Base-by-base conservation (phyloP, 1,140 invertebrate species). In the Helicorthomorpha holstii region DNA sequence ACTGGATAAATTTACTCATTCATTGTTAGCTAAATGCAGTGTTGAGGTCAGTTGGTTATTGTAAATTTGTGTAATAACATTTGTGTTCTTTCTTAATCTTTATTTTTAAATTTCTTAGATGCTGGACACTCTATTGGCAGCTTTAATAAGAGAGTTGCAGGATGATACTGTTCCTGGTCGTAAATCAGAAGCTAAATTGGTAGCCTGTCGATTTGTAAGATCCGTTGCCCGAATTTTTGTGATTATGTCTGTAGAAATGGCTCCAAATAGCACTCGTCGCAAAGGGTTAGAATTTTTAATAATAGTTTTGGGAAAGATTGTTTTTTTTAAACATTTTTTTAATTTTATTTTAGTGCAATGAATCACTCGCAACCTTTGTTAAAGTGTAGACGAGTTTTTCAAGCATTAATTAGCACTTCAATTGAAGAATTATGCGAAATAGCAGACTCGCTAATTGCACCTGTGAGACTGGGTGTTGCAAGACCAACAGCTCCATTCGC, bases 1-100 rank as follows among this genome's bases (percentile, higher is more conserved):
- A 3, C 70, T 99, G 2, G 95, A 99, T 65, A 98, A 97, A 71
- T 98, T 98, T 62, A 93, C 91, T 0, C 91, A 98, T 64, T 89
- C 83, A 53, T 74, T 98, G 29, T 77, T 98, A 38, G 87, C 93
- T 0, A 96, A 96, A 67, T 96, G 94, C 66, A 88, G 81, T 52
- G 77, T 83, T 59, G 89, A 93, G 70, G 83, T 83, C 64, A 62
- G n/a, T n/a, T n/a, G n/a, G n/a, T n/a, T n/a, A n/a, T n/a, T n/a
- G n/a, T n/a, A n/a, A n/a, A n/a, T n/a, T n/a, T n/a, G n/a, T n/a
- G n/a, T n/a, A n/a, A n/a, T n/a, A n/a, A n/a, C n/a, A n/a, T n/a
- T n/a, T n/a, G n/a, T n/a, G n/a, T n/a, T n/a, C n/a, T n/a, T n/a
- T n/a, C n/a, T n/a, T n/a, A n/a, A n/a, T n/a, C n/a, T n/a, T n/a